Evolutionary conservation across 92 coral and sea anemone genomes (phyloP).

Genomic region (Parazoanthus darwini): DNA sequence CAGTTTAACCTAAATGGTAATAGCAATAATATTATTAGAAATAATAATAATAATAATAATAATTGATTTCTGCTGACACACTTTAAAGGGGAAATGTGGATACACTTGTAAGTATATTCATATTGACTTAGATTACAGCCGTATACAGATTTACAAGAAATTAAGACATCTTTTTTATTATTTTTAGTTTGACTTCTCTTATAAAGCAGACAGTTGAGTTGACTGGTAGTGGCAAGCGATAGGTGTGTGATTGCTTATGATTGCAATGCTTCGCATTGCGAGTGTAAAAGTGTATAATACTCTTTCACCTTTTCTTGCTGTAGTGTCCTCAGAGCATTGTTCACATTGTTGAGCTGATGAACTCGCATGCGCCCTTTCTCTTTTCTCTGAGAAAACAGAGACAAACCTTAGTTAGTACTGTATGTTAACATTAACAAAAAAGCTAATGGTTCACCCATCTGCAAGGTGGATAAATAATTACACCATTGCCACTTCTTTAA

Average conservation of each 20-base stretch:
- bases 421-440: not conserved
- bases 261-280: no score
- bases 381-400: slow-evolving; percentile 62
- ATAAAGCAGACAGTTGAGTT: not conserved
- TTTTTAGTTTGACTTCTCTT: no score
- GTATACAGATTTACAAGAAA: no score
- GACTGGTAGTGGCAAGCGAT: no score
- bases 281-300: not conserved
- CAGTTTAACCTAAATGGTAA: slow-evolving; percentile 62
- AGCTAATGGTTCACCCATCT: not conserved
- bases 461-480: no score
- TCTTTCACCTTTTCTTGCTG: slow-evolving; percentile 80
- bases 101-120: no score
- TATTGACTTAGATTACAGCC: no score
- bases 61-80: no score
- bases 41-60: not conserved
- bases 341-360: slow-evolving; percentile 93
- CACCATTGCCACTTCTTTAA: not conserved
- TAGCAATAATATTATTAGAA: not conserved
- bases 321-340: slow-evolving; percentile 79
- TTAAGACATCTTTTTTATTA: no score
- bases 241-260: no score
- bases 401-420: not conserved
- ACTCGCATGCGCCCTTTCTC: slow-evolving; percentile 92
- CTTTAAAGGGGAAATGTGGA: no score